These are phyloP conservation scores for Drosophila nannoptera DNA, from an alignment of 1,140 invertebrate genomes.

Conservation along the genomic window DNA sequence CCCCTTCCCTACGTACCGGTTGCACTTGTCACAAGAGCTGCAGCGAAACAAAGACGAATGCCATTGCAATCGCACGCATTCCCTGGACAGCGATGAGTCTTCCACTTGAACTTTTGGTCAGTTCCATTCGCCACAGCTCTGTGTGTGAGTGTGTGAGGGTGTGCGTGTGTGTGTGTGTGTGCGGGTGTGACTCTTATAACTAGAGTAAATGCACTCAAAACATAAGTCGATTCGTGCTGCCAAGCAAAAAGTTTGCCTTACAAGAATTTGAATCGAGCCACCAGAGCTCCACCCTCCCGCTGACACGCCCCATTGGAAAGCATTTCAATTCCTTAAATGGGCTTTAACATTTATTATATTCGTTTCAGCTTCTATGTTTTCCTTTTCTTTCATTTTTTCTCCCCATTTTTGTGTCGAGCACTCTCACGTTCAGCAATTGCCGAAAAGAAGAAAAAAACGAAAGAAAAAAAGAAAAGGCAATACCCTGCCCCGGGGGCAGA, in stretches of 20 bases:
- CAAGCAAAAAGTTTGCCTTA: slow-evolving; percentile 30
- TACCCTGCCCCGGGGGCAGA: too few species aligned
- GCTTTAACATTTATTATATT: slow-evolving; percentile 27
- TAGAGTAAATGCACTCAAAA: slow-evolving; percentile 34
- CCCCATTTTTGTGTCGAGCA: too few species aligned
- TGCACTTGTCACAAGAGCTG: not conserved
- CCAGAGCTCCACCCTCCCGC: too few species aligned
- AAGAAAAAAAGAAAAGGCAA: too few species aligned
- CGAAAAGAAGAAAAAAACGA: too few species aligned
- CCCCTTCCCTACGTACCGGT: too few species aligned
- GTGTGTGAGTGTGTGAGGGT: slow-evolving; percentile 2
- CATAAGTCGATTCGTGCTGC: slow-evolving; percentile 38
- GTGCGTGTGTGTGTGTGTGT: not conserved
- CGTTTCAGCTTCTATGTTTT: not conserved
- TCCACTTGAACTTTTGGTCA: slow-evolving; percentile 51
- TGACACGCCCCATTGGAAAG: slow-evolving; percentile 14
- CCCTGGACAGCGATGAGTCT: slow-evolving; percentile 24
- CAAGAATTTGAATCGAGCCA: slow-evolving; percentile 28
- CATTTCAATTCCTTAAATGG: slow-evolving; percentile 36
- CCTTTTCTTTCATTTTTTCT: not conserved
- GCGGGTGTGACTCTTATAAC: slow-evolving; percentile 21
- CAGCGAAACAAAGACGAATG: slow-evolving; percentile 6
- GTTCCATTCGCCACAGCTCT: slow-evolving; percentile 16
- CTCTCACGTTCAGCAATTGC: too few species aligned
- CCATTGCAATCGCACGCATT: slow-evolving; percentile 29